Evolutionary conservation across 2,797 vertebrate species (phyloP).

Genomic region (Pogonophryne albipinna): DNA sequence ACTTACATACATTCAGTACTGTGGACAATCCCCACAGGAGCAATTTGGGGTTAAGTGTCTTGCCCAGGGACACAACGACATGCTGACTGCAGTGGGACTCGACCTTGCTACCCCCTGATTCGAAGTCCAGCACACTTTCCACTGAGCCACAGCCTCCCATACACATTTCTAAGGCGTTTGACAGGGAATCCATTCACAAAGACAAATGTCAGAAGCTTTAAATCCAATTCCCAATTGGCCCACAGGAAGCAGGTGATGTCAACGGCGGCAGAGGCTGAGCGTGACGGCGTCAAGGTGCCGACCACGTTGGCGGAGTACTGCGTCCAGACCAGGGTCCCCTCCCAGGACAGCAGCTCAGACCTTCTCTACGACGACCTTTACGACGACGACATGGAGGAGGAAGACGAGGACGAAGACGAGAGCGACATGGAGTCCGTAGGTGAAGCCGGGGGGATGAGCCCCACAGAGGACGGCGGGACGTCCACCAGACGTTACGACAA

Average conservation of each 20-base stretch:
- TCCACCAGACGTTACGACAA: slow-evolving; percentile 91
- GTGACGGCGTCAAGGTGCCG: slow-evolving; percentile 96
- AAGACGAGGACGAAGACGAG: slow-evolving; percentile 95
- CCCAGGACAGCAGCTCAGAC: slow-evolving; percentile 98
- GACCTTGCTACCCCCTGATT: too few species aligned
- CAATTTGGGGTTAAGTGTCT: too few species aligned
- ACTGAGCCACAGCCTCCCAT: too few species aligned
- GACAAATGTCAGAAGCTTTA: too few species aligned
- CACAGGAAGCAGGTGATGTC: slow-evolving; percentile 96
- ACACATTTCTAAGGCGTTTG: background rate
- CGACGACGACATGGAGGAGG: slow-evolving; percentile 96
- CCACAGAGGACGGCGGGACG: slow-evolving; percentile 84
- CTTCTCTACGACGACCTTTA: slow-evolving; percentile 98
- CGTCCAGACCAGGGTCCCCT: slow-evolving; percentile 99
- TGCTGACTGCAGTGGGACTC: too few species aligned
- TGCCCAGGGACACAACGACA: too few species aligned
- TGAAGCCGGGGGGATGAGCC: slow-evolving; percentile 88
- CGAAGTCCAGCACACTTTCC: too few species aligned
- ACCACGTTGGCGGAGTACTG: slow-evolving; percentile 98
- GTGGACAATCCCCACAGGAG: too few species aligned
- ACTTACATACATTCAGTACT: too few species aligned
- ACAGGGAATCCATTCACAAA: background rate
- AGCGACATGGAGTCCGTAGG: slow-evolving; percentile 84
- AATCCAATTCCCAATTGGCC: background rate
- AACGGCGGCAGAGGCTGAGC: slow-evolving; percentile 95